Evolutionary conservation across 2,797 vertebrate genomes (phyloP), one percentile per base, ranked within the genome.

Genomic region (Discoglossus pictus): DNA sequence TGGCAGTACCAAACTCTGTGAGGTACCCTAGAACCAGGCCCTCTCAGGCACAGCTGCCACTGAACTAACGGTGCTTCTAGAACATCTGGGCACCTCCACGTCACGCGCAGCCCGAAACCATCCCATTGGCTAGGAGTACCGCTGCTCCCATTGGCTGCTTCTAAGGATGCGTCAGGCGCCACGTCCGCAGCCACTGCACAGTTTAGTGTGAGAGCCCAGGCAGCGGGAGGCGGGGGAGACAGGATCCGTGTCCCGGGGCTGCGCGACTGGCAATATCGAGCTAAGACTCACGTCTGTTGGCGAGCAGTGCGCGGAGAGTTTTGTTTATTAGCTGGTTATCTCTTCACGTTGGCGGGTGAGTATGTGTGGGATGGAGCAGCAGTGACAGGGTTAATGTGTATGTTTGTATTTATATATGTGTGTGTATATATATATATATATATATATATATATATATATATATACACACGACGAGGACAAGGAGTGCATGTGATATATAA

Each of bases 161-260:
- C 7, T 60, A 42, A 42, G 52, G 68, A 63, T 56, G 60, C 68
- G 68, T 70, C 68, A 70, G 36, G 52, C 68, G 68, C 68, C 68
- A 70, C 68, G 68, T 70, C 68, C 15, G 68, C 68, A 70, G 68
- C 60, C 17, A 50, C 58, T 39, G 42, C 38, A 61, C 18, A 70
- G 59, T n/a, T 17, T 21, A 25, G 52, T 40, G 23, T 10, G 38
- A 55, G 48, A 6, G 39, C 24, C 4, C 24, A 50, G 46, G 16
- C n/a, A 17, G 13, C 39, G 12, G 39, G 39, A 42, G 25, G 52
- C 44, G 53, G 53, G 63, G 51, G 34, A 54, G 27, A 47, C 60
- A 10, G 10, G 4, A 24, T 17, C 42, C 27, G 51, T 12, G 12
- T 34, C 12, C 8, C 7, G 16, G n/a, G 31, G 38, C 25, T 55